Base-by-base conservation (phyloP, 2,888 invertebrate genomes). In the Lasioglossum marginatum region DNA sequence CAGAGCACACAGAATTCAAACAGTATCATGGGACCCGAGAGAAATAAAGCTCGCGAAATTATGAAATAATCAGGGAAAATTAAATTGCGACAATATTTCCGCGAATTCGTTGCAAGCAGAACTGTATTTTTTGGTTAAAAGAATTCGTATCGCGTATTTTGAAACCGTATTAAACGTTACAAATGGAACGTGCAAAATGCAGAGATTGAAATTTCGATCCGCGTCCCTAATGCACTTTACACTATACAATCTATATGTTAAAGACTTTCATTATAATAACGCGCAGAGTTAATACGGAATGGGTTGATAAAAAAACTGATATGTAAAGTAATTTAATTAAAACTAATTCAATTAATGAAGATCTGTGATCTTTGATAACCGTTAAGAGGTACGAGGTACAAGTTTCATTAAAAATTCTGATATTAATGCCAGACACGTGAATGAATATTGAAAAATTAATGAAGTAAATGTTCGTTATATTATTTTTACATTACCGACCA, bases 1-100 rank as follows among this genome's bases (percentile, higher is more conserved):
- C 12, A 43, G 37, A 72, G 27, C 31, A 10, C 23, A 19, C 31
- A 12, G 16, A 45, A 76, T 76, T 43, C 48, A 27, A 77, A 77
- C 48, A 34, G 45, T 6, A 45, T 48, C 48, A 48, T 37, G 66
- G 60, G 27, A 27, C 60, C 12, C 60, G 27, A 2, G 60, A 60
- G 27, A 60, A 60, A 31, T 63, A 63, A 78, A 73, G 19, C 40
- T 16, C 19, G 1, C 23, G 48, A 72, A 77, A 72, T 77, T 34
- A n/a, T 4, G 45, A 75, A 82, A 79, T 45, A 70, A 23, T 71
- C 10, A 2, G 60, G 16, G 60, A 34, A 48, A 79, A 75, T 79
- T 27, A 45, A 82, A 75, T 75, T 45, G 57, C 57, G 37, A 57
- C 31, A 79, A 27, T 48, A 57, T n/a, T 45, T 52, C 4, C 40